Evolutionary conservation across 2,113 vertebrate genomes (phyloP).

Genomic region (Rafetus swinhoei): DNA sequence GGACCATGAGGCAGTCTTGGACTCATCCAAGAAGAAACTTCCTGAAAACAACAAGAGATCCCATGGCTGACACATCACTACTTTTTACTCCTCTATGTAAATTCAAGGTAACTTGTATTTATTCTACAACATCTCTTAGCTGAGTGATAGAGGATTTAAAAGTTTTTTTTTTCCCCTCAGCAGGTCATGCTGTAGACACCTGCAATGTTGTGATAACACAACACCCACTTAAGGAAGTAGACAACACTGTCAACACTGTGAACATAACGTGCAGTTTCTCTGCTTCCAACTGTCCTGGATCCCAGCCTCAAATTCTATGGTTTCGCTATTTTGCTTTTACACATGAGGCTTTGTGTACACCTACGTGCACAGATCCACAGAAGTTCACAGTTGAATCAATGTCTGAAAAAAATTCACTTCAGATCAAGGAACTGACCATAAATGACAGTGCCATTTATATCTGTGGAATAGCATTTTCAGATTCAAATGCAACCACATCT

Average conservation of each 20-base stretch:
- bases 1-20: not conserved
- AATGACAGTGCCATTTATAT: constrained; percentile 79
- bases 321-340: constrained; percentile 67
- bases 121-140: not conserved
- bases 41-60: not conserved
- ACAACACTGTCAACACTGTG: not conserved
- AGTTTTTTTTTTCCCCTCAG: not conserved
- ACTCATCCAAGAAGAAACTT: not conserved
- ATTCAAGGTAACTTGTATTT: not conserved
- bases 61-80: accelerated
- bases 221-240: constrained; percentile 41
- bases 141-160: too few species aligned
- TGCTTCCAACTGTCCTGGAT: not conserved
- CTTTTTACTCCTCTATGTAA: not conserved
- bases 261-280: constrained; percentile 67
- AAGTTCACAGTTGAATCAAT: constrained; percentile 49
- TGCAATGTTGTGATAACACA: constrained; percentile 73
- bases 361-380: not conserved
- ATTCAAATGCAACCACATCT: not conserved
- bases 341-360: constrained; percentile 58
- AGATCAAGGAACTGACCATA: constrained; percentile 48
- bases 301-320: constrained; percentile 61
- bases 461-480: constrained; percentile 74
- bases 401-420: constrained; percentile 26
- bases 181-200: constrained; percentile 38